Evolutionary conservation across 2,113 vertebrate species (phyloP), one percentile per base, ranked within the genome.

Genomic region (Urocolius indicus): DNA sequence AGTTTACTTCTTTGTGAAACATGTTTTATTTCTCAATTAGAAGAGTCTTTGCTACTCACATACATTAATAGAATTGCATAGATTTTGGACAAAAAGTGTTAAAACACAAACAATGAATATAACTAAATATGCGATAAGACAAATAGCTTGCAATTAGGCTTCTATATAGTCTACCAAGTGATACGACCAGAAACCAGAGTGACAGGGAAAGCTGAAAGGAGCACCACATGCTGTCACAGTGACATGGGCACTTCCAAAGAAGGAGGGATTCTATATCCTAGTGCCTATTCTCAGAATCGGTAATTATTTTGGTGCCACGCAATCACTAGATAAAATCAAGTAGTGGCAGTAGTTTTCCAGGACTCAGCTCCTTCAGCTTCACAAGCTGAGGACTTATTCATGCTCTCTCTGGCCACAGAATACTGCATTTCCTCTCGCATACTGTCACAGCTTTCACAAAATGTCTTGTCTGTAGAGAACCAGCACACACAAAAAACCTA

Each of bases 351-450:
- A 80, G 24, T 51, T 86, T 94, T 88, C 67, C 51, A 83, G 83
- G 89, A 74, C 8, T 77, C 59, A n/a, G 21, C 58, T 83, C 43
- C 51, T 89, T 5, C 17, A 24, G 8, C 6, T 73, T 84, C 43
- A 32, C 19, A 88, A 81, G 36, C 45, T 66, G 59, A 92, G 63
- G 12, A 59, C 11, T 89, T 78, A 27, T 74, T 90, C 88, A 54
- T 83, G 63, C 36, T 90, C 88, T 61, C 58, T 79, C 91, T 76
- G 81, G 78, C 71, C 71, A 79, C 34, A 55, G 66, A 88, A 90
- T 46, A 67, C 21, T 21, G 11, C 66, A 81, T 58, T 90, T 7
- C 32, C 15, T 88, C 43, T 67, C 63, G 83, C 59, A 71, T 43
- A 58, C 6, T 93, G 92, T 72, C 79, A 92, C 14, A 80, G 38